Base-by-base conservation (phyloP, 2,797 vertebrate genomes). In the Anabacerthia variegaticeps region DNA sequence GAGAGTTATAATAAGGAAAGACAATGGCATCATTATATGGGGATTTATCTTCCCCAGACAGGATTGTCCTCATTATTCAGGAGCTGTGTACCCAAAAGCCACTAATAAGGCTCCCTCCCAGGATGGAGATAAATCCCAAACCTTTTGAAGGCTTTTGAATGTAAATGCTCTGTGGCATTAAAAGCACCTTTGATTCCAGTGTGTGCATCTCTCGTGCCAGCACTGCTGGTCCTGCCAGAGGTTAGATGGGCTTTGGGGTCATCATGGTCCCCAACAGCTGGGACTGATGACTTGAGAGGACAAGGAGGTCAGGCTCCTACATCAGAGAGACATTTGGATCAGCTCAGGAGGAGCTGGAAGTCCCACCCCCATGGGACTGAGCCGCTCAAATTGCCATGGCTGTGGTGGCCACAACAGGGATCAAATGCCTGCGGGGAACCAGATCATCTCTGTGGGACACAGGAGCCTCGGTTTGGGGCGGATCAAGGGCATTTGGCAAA, bases 11-110 rank as follows among this genome's bases (percentile, higher is more conserved):
- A 96, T 90, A 92, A 93, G 83, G 83, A 90, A 95, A 96, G 96
- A 96, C 95, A 97, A 96, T 95, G 77, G 94, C 92, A 94, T 95
- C 92, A 96, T 97, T 97, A 96, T 93, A 92, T 21, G 73, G 89
- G 95, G 93, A 96, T 97, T 96, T 96, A 96, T 97, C 95, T 96
- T 97, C 89, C 94, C 0, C 1, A 96, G 89, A 95, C 96, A 95
- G 80, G 83, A 81, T 94, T 93, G 94, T 90, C 88, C 94, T 97
- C 91, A 93, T 97, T 96, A 96, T 96, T 96, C 95, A 94, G 84
- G 75, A 96, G 78, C 9, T 0, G 86, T 88, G 91, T 92, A 90
- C 77, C 95, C 85, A 93, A 95, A 96, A 95, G 95, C 94, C 77
- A 27, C 95, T 96, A 95, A 96, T 92, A 96, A 96, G 92, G 83